A percentile compares a stretch with the other conserved stretches of the same genome.
phyloP scores from a whole-genome alignment of 2,797 vertebrate species.

The Columba guinea region DNA sequence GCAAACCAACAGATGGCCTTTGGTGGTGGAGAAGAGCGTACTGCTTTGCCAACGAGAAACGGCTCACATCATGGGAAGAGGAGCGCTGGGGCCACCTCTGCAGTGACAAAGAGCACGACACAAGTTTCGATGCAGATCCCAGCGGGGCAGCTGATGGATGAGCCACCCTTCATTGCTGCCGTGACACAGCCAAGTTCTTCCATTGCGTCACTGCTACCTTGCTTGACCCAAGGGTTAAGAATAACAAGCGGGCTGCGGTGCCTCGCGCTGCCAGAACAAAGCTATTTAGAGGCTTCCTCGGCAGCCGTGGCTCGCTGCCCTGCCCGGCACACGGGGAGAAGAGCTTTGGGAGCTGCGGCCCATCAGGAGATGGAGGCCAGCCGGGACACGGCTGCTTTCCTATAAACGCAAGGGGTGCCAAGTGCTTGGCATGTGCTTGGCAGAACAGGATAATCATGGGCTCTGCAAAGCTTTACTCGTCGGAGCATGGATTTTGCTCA shows the following conservation, averaged over 20 bases:
- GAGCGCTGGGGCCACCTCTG: background rate
- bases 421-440: background rate
- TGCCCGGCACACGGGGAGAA: background rate
- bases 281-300: background rate
- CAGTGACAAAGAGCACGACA: background rate
- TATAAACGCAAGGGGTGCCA: background rate
- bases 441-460: background rate
- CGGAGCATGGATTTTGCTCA: background rate
- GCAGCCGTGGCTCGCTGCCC: background rate
- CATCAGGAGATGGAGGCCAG: background rate
- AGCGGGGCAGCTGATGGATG: background rate
- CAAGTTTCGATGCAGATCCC: background rate
- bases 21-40: background rate
- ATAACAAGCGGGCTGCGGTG: background rate
- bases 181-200: slow-evolving; percentile 14
- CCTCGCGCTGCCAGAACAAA: background rate
- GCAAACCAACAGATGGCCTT: background rate
- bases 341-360: background rate
- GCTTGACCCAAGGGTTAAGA: slow-evolving; percentile 43
- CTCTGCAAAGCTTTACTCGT: background rate
- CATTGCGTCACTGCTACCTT: slow-evolving; percentile 40
- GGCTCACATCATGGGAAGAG: background rate
- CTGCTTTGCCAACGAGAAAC: background rate
- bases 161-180: background rate
- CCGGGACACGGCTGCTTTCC: background rate